These are phyloP conservation scores for Drosophila erecta DNA, from an alignment of 1,140 invertebrate genomes.

Conservation along the genomic window DNA sequence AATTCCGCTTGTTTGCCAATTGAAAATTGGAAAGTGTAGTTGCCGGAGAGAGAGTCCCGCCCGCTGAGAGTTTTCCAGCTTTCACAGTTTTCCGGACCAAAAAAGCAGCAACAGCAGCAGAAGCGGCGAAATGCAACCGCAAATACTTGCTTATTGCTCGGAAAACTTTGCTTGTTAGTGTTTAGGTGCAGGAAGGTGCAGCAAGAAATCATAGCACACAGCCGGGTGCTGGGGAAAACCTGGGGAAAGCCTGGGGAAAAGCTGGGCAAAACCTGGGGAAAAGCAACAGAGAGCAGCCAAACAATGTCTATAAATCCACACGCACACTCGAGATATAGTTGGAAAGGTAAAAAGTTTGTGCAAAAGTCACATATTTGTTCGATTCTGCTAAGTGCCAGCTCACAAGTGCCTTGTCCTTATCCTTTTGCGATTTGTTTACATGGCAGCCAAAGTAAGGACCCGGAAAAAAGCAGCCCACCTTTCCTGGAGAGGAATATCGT, in stretches of 20 bases:
- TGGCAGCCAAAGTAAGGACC: slow-evolving; percentile 35
- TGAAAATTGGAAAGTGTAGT: slow-evolving; percentile 67
- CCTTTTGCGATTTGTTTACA: slow-evolving; percentile 75
- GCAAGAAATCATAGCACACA: slow-evolving; percentile 61
- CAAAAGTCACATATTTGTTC: slow-evolving; percentile 72
- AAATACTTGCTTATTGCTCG: slow-evolving; percentile 71
- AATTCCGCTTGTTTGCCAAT: slow-evolving; percentile 63
- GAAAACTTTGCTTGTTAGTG: slow-evolving; percentile 73
- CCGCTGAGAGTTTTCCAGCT: slow-evolving; percentile 28
- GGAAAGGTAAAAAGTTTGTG: slow-evolving; percentile 59
- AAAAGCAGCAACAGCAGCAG: neutral
- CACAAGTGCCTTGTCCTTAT: slow-evolving; percentile 73
- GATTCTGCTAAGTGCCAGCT: slow-evolving; percentile 73
- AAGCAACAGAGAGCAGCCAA: slow-evolving; percentile 45
- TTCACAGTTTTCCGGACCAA: no score
- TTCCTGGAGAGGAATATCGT: neutral
- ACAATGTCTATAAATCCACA: slow-evolving; percentile 69
- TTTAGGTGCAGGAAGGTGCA: slow-evolving; percentile 53
- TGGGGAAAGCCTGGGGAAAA: slow-evolving; percentile 11
- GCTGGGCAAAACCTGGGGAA: slow-evolving; percentile 15
- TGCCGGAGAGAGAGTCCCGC: slow-evolving; percentile 21
- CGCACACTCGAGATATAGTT: slow-evolving; percentile 29
- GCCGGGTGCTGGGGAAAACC: slow-evolving; percentile 11
- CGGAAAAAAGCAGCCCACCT: slow-evolving; percentile 11
- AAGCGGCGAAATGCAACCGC: slow-evolving; percentile 55